Evolutionary conservation across 2,797 vertebrate species (phyloP), one percentile per base, ranked within the genome.

Genomic region (Menidia menidia): DNA sequence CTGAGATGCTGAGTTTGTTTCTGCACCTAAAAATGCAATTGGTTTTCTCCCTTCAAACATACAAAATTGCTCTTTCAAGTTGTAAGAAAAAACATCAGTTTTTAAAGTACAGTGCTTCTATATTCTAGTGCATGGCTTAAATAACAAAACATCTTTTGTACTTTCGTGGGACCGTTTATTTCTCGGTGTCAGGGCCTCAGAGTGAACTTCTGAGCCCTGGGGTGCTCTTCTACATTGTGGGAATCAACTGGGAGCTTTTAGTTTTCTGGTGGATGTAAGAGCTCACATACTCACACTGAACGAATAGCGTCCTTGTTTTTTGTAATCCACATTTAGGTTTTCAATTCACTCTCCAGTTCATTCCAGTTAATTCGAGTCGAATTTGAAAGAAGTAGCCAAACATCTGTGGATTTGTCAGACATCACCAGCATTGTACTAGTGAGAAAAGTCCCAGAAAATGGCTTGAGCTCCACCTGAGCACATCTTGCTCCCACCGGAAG

Each of bases 201-300:
- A 44, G 59, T 77, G 35, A 81, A 75, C 71, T 71, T 18, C 0
- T 31, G 60, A 61, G 57, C 33, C 73, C 79, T 6, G 65, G 51
- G 68, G 66, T 3, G 67, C 70, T 69, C 68, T 63, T 71, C 63
- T 41, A 55, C 72, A 64, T 81, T 76, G 74, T 14, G 14, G n/a
- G 50, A 75, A 56, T 76, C 75, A 72, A 33, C 14, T 54, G 61
- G 70, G 72, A 76, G 51, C 60, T 60, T 53, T 62, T 77, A 85
- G 68, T 82, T 84, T 73, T 78, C 77, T 80, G 57, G n/a, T 32
- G 51, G 57, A 45, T 44, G 73, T 54, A 16, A 33, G 51, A 18
- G 18, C 43, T 52, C 41, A 48, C 33, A 16, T 47, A 6, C 19
- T 10, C 33, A 41, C 9, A 48, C 4, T 56, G 42, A 75, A 69